phyloP scores from a whole-genome alignment of 2,797 vertebrate species.

The Chromis chromis region DNA sequence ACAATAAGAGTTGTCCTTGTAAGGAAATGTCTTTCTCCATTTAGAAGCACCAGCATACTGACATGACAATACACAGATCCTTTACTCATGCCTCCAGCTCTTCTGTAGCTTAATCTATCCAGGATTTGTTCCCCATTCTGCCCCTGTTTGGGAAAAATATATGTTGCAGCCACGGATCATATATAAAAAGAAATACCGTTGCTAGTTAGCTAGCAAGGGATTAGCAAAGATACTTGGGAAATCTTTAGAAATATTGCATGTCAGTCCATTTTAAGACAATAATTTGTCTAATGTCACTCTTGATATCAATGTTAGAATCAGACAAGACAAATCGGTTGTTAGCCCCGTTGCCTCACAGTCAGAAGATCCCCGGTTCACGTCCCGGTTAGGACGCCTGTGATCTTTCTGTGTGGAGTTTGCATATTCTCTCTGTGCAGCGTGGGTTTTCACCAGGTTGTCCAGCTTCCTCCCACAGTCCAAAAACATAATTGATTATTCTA shows the following conservation, averaged over 20 bases:
- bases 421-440: no score
- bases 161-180: background rate
- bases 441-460: no score
- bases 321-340: no score
- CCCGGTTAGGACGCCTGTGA: no score
- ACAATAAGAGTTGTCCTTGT: conserved; percentile 60
- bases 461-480: no score
- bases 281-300: background rate
- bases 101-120: conserved; percentile 1
- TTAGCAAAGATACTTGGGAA: background rate
- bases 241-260: background rate
- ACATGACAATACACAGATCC: conserved; percentile 55
- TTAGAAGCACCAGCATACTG: conserved; percentile 23
- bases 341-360: no score
- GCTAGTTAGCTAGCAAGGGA: background rate
- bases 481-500: no score
- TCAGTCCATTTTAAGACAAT: background rate
- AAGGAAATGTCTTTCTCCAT: conserved; percentile 57
- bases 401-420: no score
- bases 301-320: background rate
- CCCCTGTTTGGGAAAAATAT: conserved; percentile 3
- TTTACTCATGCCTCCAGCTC: conserved; percentile 23
- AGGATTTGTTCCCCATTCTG: conserved; percentile 8
- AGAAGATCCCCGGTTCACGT: no score
- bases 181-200: background rate